phyloP scores from a whole-genome alignment of 2,888 invertebrate genomes.

The Disparrhopalites patrizii region DNA sequence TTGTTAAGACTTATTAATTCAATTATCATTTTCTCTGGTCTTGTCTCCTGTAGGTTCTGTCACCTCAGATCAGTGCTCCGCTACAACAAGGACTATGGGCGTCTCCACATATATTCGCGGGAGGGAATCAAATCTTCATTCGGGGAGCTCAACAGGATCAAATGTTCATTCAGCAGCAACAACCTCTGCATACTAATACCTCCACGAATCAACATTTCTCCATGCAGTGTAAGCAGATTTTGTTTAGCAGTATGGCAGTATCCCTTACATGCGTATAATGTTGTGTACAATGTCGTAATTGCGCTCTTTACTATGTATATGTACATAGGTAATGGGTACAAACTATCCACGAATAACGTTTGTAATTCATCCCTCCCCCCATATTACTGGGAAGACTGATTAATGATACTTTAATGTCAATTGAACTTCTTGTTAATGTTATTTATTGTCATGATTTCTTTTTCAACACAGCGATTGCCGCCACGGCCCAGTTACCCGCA shows the following conservation, averaged over 20 bases:
- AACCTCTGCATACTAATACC: constrained; percentile 39
- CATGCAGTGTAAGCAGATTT: constrained; percentile 43
- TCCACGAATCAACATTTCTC: constrained; percentile 46
- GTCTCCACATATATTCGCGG: constrained; percentile 58
- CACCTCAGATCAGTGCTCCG: constrained; percentile 53
- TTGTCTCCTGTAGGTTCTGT: constrained; percentile 34
- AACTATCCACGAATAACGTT: too few species aligned
- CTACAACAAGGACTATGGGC: constrained; percentile 71
- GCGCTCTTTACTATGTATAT: too few species aligned
- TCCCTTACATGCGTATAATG: too few species aligned
- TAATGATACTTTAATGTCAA: too few species aligned
- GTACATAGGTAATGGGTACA: too few species aligned
- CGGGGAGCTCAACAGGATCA: constrained; percentile 65
- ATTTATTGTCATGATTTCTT: neutral
- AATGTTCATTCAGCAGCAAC: constrained; percentile 67
- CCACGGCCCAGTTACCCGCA: constrained; percentile 52
- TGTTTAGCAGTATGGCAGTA: too few species aligned
- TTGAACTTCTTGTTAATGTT: neutral
- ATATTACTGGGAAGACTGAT: too few species aligned
- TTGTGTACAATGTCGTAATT: too few species aligned
- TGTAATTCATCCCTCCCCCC: too few species aligned
- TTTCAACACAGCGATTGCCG: constrained; percentile 51
- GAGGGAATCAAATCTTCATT: constrained; percentile 78
- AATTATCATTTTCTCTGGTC: neutral
- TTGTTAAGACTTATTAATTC: neutral